phyloP scores from a whole-genome alignment of 2,797 vertebrate genomes.

The Chelmon rostratus region DNA sequence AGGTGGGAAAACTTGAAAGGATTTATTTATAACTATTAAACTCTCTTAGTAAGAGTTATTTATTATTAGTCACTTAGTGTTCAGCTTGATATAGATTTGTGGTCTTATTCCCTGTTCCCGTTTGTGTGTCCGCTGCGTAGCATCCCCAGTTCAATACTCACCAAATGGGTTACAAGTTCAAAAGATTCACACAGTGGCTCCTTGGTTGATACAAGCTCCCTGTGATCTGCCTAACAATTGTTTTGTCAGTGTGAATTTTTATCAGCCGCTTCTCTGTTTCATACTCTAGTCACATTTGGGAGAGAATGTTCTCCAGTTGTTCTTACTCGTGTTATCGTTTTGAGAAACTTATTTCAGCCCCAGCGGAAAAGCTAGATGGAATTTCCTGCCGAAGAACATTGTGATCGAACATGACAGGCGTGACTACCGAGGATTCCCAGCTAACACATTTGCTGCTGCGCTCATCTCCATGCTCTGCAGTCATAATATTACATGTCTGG shows the following conservation, averaged over 20 bases:
- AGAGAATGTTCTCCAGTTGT: conserved; percentile 54
- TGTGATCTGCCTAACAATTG: conserved; percentile 38
- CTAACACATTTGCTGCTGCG: conserved; percentile 52
- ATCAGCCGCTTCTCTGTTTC: conserved; percentile 44
- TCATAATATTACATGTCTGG: background rate
- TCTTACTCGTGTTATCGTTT: conserved; percentile 50
- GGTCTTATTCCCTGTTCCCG: background rate
- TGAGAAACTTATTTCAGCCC: conserved; percentile 49
- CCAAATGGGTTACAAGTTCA: conserved; percentile 12
- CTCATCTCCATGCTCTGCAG: conserved; percentile 28
- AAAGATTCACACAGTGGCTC: conserved; percentile 11
- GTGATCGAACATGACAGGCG: conserved; percentile 60
- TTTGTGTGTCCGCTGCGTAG: background rate
- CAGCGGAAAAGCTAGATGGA: conserved; percentile 46
- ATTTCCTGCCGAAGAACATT: conserved; percentile 33
- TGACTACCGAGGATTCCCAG: conserved; percentile 37
- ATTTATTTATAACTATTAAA: conserved; percentile 29
- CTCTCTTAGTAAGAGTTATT: background rate
- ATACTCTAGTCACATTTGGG: conserved; percentile 38
- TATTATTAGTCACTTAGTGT: background rate
- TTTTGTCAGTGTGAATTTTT: conserved; percentile 43
- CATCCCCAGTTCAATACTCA: background rate
- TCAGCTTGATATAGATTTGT: background rate
- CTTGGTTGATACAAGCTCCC: conserved; percentile 10
- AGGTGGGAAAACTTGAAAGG: conserved; percentile 17